Percentiles rank a stretch among this genome's conserved stretches.
Conservation (phyloP, 2,797 vertebrate species). For the Acanthopagrus latus region DNA sequence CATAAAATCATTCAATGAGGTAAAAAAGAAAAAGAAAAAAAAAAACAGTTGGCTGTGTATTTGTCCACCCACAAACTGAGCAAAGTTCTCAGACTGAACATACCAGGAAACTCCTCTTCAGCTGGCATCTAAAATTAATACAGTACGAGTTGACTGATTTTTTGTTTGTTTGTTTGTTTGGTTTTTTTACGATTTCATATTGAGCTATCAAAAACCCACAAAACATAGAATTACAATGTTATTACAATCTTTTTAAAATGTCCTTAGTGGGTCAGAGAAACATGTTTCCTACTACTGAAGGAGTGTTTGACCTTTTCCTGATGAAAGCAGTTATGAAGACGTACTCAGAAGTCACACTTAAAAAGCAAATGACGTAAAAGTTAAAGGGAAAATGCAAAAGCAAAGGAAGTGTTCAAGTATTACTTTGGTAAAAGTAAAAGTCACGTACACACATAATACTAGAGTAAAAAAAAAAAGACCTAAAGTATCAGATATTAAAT, state of each 20-base stretch:
- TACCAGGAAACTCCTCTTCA: neutral
- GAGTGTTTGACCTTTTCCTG: neutral
- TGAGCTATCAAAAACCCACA: neutral
- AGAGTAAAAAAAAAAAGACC: too few species aligned
- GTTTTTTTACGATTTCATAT: neutral
- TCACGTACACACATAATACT: too few species aligned
- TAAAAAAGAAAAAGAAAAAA: neutral
- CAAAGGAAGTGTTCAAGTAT: too few species aligned
- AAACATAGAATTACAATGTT: neutral
- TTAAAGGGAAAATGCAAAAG: too few species aligned
- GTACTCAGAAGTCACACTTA: too few species aligned
- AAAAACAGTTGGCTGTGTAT: neutral
- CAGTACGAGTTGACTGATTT: neutral
- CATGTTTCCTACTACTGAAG: neutral
- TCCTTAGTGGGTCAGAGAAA: too few species aligned
- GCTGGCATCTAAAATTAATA: neutral
- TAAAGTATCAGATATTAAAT: too few species aligned
- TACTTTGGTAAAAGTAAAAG: too few species aligned
- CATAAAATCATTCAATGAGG: neutral
- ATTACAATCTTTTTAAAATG: neutral
- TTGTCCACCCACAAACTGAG: conserved; percentile 41
- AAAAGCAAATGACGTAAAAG: too few species aligned
- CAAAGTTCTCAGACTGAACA: conserved; percentile 68
- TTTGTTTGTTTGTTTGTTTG: too few species aligned
- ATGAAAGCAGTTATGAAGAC: too few species aligned